phyloP scores from a whole-genome alignment of 1,140 invertebrate genomes.

The Triops longicaudatus region DNA sequence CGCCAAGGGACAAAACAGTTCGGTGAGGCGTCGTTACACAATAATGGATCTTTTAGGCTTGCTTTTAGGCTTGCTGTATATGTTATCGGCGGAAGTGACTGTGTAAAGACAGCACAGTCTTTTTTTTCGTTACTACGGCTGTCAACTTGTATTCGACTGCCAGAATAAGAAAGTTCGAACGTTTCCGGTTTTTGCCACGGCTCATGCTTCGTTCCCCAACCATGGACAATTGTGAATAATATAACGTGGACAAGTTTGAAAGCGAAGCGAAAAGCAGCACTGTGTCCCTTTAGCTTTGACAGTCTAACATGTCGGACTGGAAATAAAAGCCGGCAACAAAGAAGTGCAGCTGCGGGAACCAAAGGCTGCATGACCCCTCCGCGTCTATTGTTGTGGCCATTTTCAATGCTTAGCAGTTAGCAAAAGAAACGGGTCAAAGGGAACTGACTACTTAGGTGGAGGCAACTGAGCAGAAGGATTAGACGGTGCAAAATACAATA shows the following conservation, averaged over 20 bases:
- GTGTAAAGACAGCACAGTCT: not conserved
- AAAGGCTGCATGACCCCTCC: not conserved
- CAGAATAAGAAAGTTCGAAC: not conserved
- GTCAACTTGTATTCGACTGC: not conserved
- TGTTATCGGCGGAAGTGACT: not conserved
- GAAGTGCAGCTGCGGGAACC: not conserved
- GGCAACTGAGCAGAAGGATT: slow-evolving; percentile 14
- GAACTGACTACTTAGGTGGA: not conserved
- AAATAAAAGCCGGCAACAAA: not conserved
- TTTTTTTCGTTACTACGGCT: not conserved
- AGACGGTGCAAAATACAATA: not conserved
- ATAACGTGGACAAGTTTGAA: not conserved
- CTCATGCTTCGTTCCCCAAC: not conserved
- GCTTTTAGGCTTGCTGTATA: not conserved
- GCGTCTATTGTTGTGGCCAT: not conserved
- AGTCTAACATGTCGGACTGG: not conserved
- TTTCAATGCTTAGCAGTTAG: not conserved
- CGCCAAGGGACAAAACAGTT: not conserved
- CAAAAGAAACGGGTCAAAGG: not conserved
- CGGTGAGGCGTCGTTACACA: not conserved
- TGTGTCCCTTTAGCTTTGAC: not conserved
- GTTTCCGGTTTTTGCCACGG: not conserved
- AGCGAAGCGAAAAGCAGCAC: not conserved
- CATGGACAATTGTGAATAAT: slow-evolving; percentile 12
- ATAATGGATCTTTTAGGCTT: not conserved